Evolutionary conservation across 1,140 invertebrate species (phyloP).

Genomic region (Aricia agestis): DNA sequence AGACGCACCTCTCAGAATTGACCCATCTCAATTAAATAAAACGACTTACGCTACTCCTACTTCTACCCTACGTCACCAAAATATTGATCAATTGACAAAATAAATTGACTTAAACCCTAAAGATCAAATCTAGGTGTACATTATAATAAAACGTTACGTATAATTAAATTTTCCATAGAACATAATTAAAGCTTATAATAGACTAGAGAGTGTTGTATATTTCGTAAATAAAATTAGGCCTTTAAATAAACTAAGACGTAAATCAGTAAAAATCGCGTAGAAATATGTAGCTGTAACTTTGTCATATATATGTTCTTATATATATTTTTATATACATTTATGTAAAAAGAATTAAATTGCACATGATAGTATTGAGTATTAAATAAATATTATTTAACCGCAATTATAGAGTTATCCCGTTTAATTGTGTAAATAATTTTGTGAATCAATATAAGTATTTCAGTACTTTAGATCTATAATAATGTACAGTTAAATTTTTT

Average conservation of each 20-base stretch:
- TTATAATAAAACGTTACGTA: constrained; percentile 8
- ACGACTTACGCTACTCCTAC: constrained; percentile 13
- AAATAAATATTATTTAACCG: background rate
- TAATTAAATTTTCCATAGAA: background rate
- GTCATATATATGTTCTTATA: too few species aligned
- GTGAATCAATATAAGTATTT: background rate
- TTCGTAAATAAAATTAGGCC: background rate
- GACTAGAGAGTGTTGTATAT: constrained; percentile 2
- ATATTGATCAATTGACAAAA: constrained; percentile 20
- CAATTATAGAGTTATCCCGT: background rate
- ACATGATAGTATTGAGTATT: background rate
- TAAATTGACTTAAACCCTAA: constrained; percentile 17
- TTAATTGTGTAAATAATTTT: background rate
- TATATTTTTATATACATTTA: background rate
- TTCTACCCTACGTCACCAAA: constrained; percentile 6
- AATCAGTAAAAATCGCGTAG: too few species aligned
- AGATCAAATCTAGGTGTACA: background rate
- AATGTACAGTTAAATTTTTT: background rate
- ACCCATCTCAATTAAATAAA: constrained; percentile 6
- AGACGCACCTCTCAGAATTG: constrained; percentile 19
- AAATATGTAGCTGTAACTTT: too few species aligned
- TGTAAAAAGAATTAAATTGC: background rate
- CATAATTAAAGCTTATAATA: constrained; percentile 17
- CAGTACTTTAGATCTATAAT: background rate
- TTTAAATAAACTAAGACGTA: background rate